Evolutionary conservation across 1,140 invertebrate genomes (phyloP), one percentile per base, ranked within the genome.

Genomic region (Drosophila tristis): DNA sequence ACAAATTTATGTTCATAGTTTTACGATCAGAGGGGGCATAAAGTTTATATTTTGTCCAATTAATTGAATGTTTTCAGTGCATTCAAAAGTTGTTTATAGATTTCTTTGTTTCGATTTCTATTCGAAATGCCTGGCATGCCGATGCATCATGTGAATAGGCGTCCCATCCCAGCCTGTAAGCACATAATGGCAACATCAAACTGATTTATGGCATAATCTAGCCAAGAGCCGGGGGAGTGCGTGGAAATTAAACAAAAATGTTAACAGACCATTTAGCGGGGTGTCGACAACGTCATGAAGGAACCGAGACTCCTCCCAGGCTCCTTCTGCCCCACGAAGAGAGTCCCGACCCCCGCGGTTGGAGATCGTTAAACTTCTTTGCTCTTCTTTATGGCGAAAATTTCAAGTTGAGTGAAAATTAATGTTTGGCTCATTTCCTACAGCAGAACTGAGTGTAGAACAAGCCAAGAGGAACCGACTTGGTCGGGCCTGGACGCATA

Each of bases 201-300:
- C 51, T 87, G 74, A 86, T 87, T 87, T 81, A 86, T 87, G 45
- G 70, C 66, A 82, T 87, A 87, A 87, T 86, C 75, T 67, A 65
- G 59, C 15, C 78, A 58, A 71, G 51, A 74, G 51, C 47, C 44
- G 9, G 35, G 11, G 35, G 49, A 86, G 42, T 65, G 53, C 13
- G 54, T 63, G 23, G 60, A 62, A 73, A 63, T 63, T 15, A 31
- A 60, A 64, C 16, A 20, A 76, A 39, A 39, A 4, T 49, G 80
- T 71, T 73, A 73, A 63, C 71, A 31, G 50, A 35, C 79, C 60
- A 89, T 89, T 87, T 70, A 64, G 61, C 20, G n/a, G 54, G 67
- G 79, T 75, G 84, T 67, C 65, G 79, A 89, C 63, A 89, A 70
- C 45, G 65, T 59, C 66, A 62, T 51, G 55, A 65, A 49, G 47